These are phyloP conservation scores for Sebastes kiyomatsui DNA, from an alignment of 2,797 vertebrate species.

Conservation along the genomic window DNA sequence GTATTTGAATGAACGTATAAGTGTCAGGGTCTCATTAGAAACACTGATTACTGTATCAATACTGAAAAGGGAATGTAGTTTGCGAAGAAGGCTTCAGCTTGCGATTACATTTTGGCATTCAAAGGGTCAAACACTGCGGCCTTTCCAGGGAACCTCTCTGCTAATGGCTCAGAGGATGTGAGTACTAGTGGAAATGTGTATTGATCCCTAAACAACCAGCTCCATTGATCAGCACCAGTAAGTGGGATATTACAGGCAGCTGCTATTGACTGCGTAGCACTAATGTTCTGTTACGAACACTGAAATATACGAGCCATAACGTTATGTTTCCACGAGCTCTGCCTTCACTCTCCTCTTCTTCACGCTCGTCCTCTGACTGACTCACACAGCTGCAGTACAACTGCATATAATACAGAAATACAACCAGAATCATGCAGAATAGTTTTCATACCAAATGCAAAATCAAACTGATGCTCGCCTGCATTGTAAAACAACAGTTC, in stretches of 20 bases:
- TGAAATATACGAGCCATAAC: not conserved
- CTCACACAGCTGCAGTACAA: not conserved
- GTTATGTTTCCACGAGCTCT: slow-evolving; percentile 4
- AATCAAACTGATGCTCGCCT: not conserved
- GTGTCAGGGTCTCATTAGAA: not conserved
- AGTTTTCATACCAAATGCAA: not conserved
- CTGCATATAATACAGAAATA: not conserved
- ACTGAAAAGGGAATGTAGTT: not conserved
- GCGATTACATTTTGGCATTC: not conserved
- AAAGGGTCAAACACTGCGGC: not conserved
- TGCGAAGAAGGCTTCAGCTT: not conserved
- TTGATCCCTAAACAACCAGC: slow-evolving; percentile 71
- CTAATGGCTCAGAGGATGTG: slow-evolving; percentile 57
- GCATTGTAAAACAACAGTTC: not conserved
- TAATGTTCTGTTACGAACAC: slow-evolving; percentile 49
- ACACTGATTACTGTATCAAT: not conserved
- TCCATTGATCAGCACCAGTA: slow-evolving; percentile 63
- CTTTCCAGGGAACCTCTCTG: not conserved
- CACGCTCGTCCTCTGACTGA: not conserved
- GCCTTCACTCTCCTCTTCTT: not conserved
- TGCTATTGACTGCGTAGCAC: slow-evolving; percentile 58
- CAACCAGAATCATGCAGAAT: not conserved
- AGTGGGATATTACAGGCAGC: slow-evolving; percentile 59
- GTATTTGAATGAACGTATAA: fast-evolving
- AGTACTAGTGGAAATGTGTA: slow-evolving; percentile 77